Percentiles rank a stretch among this genome's conserved stretches.
Evolutionary conservation across 2,888 invertebrate species (phyloP).

Genomic region (Euzetes globulus): DNA sequence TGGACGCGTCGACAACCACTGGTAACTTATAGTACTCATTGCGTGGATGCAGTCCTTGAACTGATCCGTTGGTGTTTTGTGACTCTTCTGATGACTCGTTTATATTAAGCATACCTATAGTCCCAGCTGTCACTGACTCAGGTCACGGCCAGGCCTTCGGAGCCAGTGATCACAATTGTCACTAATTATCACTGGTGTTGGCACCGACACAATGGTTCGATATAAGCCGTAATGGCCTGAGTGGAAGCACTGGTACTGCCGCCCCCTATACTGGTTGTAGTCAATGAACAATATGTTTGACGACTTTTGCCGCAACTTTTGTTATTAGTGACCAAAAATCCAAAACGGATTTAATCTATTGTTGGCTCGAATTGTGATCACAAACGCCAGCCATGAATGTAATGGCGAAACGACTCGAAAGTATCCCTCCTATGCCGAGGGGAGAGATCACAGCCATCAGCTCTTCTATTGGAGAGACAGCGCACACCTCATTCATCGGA

Average conservation of each 20-base stretch:
- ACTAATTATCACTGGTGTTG: neutral
- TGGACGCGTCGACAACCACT: slow-evolving; percentile 28
- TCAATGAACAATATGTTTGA: neutral
- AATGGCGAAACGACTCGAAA: slow-evolving; percentile 19
- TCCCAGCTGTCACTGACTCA: neutral
- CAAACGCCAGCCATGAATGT: slow-evolving; percentile 22
- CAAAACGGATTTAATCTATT: slow-evolving; percentile 24
- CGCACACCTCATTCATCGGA: slow-evolving; percentile 20
- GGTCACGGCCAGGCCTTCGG: neutral
- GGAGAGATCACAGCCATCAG: neutral
- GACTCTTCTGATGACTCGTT: slow-evolving; percentile 30
- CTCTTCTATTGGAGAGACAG: slow-evolving; percentile 18
- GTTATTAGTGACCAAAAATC: slow-evolving; percentile 23
- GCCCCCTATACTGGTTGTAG: neutral
- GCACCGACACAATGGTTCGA: neutral
- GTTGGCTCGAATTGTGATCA: slow-evolving; percentile 17
- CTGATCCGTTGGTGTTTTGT: slow-evolving; percentile 24
- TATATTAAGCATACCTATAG: slow-evolving; percentile 31
- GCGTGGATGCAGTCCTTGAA: slow-evolving; percentile 30
- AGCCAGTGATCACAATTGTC: neutral
- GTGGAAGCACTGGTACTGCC: neutral
- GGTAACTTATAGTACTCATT: slow-evolving; percentile 33
- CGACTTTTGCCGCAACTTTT: slow-evolving; percentile 9
- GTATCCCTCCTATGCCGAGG: slow-evolving; percentile 21
- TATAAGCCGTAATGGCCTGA: neutral